Evolutionary conservation across 2,888 invertebrate genomes (phyloP).

Genomic region (Spialia ferax): DNA sequence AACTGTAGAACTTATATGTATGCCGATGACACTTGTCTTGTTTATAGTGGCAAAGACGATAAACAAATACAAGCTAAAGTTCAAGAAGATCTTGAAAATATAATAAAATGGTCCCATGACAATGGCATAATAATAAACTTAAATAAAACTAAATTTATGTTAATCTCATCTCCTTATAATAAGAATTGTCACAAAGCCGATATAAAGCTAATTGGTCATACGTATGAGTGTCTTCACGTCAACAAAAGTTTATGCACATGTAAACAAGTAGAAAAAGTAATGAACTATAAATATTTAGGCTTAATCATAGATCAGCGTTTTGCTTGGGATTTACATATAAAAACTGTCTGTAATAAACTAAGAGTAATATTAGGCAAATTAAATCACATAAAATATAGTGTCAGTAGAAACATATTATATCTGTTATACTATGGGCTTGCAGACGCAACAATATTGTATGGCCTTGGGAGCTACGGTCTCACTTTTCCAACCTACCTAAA

Average conservation of each 20-base stretch:
- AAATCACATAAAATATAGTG: constrained; percentile 2
- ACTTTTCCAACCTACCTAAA: constrained; percentile 1
- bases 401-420: not conserved
- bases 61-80: not conserved
- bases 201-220: not conserved
- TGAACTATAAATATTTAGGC: not conserved
- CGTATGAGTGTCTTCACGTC: not conserved
- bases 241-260: not conserved
- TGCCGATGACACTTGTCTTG: not conserved
- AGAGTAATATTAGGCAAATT: not conserved
- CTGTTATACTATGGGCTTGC: not conserved
- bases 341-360: not conserved
- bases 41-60: not conserved
- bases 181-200: not conserved
- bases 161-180: constrained; percentile 2
- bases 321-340: not conserved
- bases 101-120: not conserved
- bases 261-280: not conserved
- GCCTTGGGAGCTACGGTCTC: not conserved
- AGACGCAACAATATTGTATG: not conserved
- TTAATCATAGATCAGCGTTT: not conserved
- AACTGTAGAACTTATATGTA: not conserved
- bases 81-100: not conserved
- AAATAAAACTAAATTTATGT: not conserved
- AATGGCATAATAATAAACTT: not conserved